Base-by-base conservation (phyloP, 2,888 invertebrate genomes). In the Drosophila yooni region DNA sequence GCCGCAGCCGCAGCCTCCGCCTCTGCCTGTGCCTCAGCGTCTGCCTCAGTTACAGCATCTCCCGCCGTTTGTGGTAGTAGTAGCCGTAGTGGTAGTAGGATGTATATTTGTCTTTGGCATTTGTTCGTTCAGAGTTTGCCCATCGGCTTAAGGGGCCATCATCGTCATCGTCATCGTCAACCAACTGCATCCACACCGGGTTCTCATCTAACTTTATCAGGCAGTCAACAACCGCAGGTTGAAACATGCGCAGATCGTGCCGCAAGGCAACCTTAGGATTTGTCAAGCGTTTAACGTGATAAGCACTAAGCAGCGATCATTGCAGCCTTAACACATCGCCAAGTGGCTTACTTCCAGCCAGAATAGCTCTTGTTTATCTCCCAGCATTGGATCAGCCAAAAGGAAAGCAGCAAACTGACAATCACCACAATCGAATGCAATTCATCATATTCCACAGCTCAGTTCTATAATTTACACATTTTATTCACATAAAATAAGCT, bases 51-150 rank as follows among this genome's bases (percentile, higher is more conserved):
- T 33, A 29, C 50, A 51, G 29, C 53, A 58, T 34, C 67, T 73
- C 46, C 25, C 46, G 4, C 25, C 8, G 25, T 46, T 46, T 46
- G 25, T 25, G 46, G 46, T 25, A 15, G 25, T 27, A 2, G 25
- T 46, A 8, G 25, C 8, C 8, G 46, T 15, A 6, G 21, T 71
- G 34, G n/a, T 58, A 48, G 48, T 8, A 10, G 33, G 33, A 25
- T 27, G 60, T 53, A 64, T 87, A 84, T 84, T 87, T 84, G 77
- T 64, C 75, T 81, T 79, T 79, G 70, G 83, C 77, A 88, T 88
- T 87, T 84, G 76, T 50, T 67, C 68, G 64, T 50, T 69, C 65
- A 59, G 46, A 63, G 81, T 82, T 82, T 82, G 70, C 70, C 63
- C 69, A 79, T 38, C 71, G 62, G 69, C 79, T 79, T 76, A 79